A percentile compares a stretch with the other conserved stretches of the same genome.
These are phyloP conservation scores for Azemiops feae DNA, from an alignment of 2,113 vertebrate species.

Conservation along the genomic window DNA sequence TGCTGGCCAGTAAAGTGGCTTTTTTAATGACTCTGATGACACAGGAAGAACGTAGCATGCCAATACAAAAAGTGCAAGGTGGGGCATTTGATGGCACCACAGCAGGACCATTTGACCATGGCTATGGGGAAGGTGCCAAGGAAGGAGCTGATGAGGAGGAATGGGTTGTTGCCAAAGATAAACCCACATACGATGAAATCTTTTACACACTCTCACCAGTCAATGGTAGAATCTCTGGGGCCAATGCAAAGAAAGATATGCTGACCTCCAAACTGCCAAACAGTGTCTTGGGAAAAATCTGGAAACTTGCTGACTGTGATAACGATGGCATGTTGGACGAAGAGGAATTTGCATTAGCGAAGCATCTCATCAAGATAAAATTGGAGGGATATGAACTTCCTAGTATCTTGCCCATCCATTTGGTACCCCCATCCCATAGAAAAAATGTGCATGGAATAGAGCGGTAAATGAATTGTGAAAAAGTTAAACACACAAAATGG, in stretches of 20 bases:
- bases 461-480: constrained; percentile 56
- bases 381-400: constrained; percentile 94
- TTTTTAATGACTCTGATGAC: constrained; percentile 87
- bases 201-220: constrained; percentile 93
- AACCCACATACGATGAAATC: constrained; percentile 94
- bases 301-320: constrained; percentile 95
- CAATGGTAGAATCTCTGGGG: constrained; percentile 91
- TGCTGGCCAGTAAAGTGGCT: constrained; percentile 89
- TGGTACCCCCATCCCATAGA: constrained; percentile 90
- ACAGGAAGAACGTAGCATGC: constrained; percentile 87
- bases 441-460: constrained; percentile 78
- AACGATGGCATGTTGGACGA: constrained; percentile 94
- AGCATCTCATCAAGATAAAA: constrained; percentile 96
- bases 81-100: constrained; percentile 92
- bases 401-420: constrained; percentile 80
- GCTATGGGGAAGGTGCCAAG: constrained; percentile 92
- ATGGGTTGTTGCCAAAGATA: constrained; percentile 94
- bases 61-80: constrained; percentile 82
- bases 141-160: constrained; percentile 90
- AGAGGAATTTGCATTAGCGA: constrained; percentile 93
- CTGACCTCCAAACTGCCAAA: constrained; percentile 94
- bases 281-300: constrained; percentile 94
- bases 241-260: constrained; percentile 97
- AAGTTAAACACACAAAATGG: not conserved
- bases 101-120: constrained; percentile 90